Conservation (phyloP, 2,797 vertebrate species). For the Oryzias dopingdopingensis region DNA sequence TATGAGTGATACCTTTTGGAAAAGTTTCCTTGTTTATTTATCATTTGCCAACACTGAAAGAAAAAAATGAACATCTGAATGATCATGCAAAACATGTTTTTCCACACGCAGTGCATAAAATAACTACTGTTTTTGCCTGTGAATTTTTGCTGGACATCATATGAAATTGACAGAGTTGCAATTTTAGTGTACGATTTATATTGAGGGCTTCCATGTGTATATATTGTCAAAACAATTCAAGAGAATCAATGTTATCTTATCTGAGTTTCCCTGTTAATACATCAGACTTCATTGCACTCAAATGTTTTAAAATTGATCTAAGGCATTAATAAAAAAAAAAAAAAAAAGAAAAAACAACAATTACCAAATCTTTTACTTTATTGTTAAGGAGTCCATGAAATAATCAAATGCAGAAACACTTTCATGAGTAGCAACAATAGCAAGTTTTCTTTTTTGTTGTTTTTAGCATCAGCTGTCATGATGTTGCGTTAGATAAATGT, state of each 20-base stretch:
- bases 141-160: conserved; percentile 16
- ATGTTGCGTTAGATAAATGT: too few species aligned
- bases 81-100: conserved; percentile 26
- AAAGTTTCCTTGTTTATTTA: conserved; percentile 11
- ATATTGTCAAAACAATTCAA: conserved; percentile 29
- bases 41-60: conserved; percentile 10
- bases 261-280: conserved; percentile 11
- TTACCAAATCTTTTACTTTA: neutral
- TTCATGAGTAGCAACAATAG: conserved; percentile 19
- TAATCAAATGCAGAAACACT: conserved; percentile 7
- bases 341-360: neutral
- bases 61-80: neutral
- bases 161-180: conserved; percentile 4
- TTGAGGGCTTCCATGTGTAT: conserved; percentile 56
- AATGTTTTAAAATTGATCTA: conserved; percentile 8
- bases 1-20: conserved; percentile 12
- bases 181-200: conserved; percentile 30
- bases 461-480: conserved; percentile 3
- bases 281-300: conserved; percentile 17
- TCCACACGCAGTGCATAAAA: conserved; percentile 27
- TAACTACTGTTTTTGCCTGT: conserved; percentile 21
- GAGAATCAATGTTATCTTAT: conserved; percentile 5
- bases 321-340: neutral
- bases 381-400: conserved; percentile 22
- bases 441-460: conserved; percentile 5